Evolutionary conservation across 1,140 invertebrate species (phyloP).

Genomic region (Drosophila lacertosa): DNA sequence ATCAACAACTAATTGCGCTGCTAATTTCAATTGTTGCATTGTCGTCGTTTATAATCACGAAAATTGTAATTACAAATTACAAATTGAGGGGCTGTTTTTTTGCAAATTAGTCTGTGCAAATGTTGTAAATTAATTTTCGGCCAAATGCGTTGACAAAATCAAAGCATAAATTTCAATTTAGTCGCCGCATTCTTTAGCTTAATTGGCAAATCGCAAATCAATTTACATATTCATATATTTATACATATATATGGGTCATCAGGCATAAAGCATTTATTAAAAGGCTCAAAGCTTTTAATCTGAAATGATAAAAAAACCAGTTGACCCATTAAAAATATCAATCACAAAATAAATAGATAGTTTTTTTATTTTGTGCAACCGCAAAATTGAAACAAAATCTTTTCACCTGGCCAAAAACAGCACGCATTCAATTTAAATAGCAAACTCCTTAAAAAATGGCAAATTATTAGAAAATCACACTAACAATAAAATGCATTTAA

Average conservation of each 20-base stretch:
- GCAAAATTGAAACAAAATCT: slow-evolving; percentile 25
- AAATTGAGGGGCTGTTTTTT: slow-evolving; percentile 53
- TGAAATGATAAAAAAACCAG: neutral
- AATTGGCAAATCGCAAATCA: slow-evolving; percentile 20
- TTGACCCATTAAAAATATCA: neutral
- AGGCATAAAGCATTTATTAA: slow-evolving; percentile 4
- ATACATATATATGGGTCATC: slow-evolving; percentile 2
- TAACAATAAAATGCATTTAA: neutral
- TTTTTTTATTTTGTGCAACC: neutral
- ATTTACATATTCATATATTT: no score
- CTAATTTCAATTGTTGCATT: slow-evolving; percentile 80
- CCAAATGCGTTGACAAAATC: slow-evolving; percentile 35
- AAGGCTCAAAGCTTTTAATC: neutral
- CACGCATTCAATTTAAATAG: slow-evolving; percentile 1
- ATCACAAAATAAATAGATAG: neutral
- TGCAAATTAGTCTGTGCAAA: slow-evolving; percentile 56
- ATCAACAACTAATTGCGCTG: slow-evolving; percentile 78
- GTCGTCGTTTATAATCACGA: slow-evolving; percentile 69
- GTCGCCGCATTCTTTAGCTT: slow-evolving; percentile 33
- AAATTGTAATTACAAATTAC: slow-evolving; percentile 83
- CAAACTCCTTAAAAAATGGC: slow-evolving; percentile 4
- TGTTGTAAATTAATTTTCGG: slow-evolving; percentile 55
- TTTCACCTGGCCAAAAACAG: slow-evolving; percentile 7
- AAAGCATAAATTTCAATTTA: slow-evolving; percentile 74
- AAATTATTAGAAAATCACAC: slow-evolving; percentile 8